These are phyloP conservation scores for Ursus arctos DNA, from an alignment of 2,113 vertebrate genomes.

Conservation along the genomic window DNA sequence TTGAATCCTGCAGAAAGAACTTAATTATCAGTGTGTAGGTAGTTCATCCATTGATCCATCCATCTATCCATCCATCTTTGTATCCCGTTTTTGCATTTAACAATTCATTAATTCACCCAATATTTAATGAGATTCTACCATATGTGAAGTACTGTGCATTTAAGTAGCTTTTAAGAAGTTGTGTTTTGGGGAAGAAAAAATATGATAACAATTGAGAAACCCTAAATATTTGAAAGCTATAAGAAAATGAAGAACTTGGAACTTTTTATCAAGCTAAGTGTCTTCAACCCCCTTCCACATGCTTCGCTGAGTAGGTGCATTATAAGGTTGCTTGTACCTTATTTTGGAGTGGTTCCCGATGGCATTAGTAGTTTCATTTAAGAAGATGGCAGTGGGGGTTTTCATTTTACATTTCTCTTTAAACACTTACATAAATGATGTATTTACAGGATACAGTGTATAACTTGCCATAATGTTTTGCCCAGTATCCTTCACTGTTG, in stretches of 20 bases:
- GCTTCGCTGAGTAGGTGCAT: neutral
- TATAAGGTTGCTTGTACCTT: neutral
- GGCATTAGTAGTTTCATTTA: slow-evolving; percentile 22
- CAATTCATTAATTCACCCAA: neutral
- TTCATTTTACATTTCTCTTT: slow-evolving; percentile 46
- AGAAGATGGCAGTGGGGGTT: neutral
- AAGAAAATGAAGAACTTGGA: slow-evolving; percentile 15
- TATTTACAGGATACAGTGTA: neutral
- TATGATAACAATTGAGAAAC: neutral
- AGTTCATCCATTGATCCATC: neutral
- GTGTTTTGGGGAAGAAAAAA: neutral
- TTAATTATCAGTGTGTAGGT: neutral
- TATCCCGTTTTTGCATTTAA: neutral
- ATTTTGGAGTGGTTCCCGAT: neutral
- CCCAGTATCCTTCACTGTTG: neutral
- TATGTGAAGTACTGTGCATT: neutral
- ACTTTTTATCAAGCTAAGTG: slow-evolving; percentile 14
- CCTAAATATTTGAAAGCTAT: neutral
- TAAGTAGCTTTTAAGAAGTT: neutral
- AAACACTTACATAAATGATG: neutral
- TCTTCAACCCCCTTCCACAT: neutral
- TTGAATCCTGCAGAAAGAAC: neutral
- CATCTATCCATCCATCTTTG: neutral
- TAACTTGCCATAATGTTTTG: neutral
- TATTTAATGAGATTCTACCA: neutral